Evolutionary conservation across 2,113 vertebrate species (phyloP), one percentile per base, ranked within the genome.

Genomic region (Cinclus cinclus): DNA sequence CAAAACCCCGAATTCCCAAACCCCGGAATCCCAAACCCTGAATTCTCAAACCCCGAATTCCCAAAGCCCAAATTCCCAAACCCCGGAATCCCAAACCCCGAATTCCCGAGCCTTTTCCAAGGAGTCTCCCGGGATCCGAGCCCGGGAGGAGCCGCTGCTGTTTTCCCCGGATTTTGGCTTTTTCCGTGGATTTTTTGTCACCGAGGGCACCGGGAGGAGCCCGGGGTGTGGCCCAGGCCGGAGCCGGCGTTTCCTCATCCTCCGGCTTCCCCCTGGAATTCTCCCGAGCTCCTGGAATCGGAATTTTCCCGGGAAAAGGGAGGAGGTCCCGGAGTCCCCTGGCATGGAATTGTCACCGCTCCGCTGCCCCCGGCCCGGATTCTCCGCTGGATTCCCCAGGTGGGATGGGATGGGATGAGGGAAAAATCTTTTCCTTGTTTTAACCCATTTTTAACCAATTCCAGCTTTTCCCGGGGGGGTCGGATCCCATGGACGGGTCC

Each of bases 361-460:
- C 0, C 65, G 35, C 30, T 6, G 44, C 30, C 14, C 39, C n/a
- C 55, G 30, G 2, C 3, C 42, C 24, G 24, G 44, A 17, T 4
- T 2, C 37, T 3, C 7, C n/a, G 10, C 74, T 8, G 21, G 60
- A 27, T 33, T 37, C 68, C 49, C 9, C 0, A 89, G 80, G 91
- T 80, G 53, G 24, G 85, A 9, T 9, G 53, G 24, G 85, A 9
- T 9, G 3, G 41, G 14, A 5, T 0, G 0, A 2, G 25, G 67
- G 55, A 5, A 8, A 8, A 52, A 16, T 3, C 19, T 6, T 17
- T 2, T 15, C 21, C 4, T 1, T 1, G 2, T 5, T 56, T 47
- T 19, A 9, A 46, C 8, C 42, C 1, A 5, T 27, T 81, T n/a
- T 52, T 8, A 13, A 30, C 50, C 62, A 6, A 22, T 47, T 11